Evolutionary conservation across 2,797 vertebrate genomes (phyloP).

Genomic region (Acanthiza pusilla): DNA sequence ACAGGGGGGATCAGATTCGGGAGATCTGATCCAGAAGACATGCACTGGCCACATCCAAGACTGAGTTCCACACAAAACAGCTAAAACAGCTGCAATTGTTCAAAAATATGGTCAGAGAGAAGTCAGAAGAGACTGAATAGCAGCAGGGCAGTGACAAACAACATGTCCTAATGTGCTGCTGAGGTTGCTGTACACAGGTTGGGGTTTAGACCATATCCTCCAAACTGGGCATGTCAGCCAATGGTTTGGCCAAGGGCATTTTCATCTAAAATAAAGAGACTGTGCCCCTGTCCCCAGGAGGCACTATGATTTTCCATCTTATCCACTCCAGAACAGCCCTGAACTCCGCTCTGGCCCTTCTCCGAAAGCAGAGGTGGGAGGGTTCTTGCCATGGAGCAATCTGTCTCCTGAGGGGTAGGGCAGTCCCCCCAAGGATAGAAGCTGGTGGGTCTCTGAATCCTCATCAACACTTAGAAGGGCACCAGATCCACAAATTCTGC

Average conservation of each 20-base stretch:
- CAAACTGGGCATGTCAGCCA: not conserved
- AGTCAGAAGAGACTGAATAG: not conserved
- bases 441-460: not conserved
- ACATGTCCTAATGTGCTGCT: not conserved
- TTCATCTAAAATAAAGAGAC: not conserved
- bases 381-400: not conserved
- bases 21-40: not conserved
- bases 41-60: not conserved
- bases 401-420: rapidly evolving
- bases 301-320: not conserved
- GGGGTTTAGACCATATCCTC: rapidly evolving
- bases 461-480: not conserved
- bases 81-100: not conserved
- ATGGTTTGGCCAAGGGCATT: not conserved
- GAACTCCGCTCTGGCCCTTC: not conserved
- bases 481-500: not conserved
- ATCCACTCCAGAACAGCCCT: not conserved
- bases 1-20: rapidly evolving
- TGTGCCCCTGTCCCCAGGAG: not conserved
- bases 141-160: not conserved
- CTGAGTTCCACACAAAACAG: not conserved
- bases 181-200: not conserved
- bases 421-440: not conserved
- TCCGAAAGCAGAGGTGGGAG: not conserved
- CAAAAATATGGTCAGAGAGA: not conserved